A percentile compares a stretch with the other conserved stretches of the same genome.
Evolutionary conservation across 2,113 vertebrate genomes (phyloP).

Genomic region (Triplophysa tibetana): DNA sequence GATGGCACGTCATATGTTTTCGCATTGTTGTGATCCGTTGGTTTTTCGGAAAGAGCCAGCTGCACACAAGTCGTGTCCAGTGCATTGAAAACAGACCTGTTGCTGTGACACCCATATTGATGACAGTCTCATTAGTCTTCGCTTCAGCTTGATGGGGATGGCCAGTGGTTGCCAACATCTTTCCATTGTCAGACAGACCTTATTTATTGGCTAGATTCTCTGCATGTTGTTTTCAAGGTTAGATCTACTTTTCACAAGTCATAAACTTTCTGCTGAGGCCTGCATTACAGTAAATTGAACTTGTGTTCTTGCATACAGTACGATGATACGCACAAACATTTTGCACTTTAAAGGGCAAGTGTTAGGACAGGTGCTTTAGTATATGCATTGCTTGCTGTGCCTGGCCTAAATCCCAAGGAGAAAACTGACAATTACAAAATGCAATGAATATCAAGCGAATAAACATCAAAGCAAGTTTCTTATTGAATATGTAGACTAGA

Average conservation of each 20-base stretch:
- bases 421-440: background rate
- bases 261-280: constrained; percentile 12
- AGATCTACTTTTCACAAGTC: constrained; percentile 1
- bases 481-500: background rate
- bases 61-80: constrained; percentile 32
- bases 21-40: constrained; percentile 34
- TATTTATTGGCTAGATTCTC: constrained; percentile 6
- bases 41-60: constrained; percentile 29
- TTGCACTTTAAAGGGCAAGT: background rate
- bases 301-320: background rate
- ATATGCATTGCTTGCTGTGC: background rate
- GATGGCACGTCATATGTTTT: constrained; percentile 19
- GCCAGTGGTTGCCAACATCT: constrained; percentile 27
- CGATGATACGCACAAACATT: background rate
- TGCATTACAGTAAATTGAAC: background rate
- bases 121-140: constrained; percentile 34
- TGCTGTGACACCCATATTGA: constrained; percentile 41
- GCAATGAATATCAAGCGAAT: background rate
- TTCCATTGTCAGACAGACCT: constrained; percentile 18
- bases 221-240: constrained; percentile 26
- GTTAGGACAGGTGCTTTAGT: background rate
- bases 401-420: background rate
- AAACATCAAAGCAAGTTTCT: background rate
- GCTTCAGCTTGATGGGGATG: constrained; percentile 26
- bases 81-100: constrained; percentile 23